phyloP scores from a whole-genome alignment of 2,888 invertebrate species.

The Trichogramma dendrolimi region DNA sequence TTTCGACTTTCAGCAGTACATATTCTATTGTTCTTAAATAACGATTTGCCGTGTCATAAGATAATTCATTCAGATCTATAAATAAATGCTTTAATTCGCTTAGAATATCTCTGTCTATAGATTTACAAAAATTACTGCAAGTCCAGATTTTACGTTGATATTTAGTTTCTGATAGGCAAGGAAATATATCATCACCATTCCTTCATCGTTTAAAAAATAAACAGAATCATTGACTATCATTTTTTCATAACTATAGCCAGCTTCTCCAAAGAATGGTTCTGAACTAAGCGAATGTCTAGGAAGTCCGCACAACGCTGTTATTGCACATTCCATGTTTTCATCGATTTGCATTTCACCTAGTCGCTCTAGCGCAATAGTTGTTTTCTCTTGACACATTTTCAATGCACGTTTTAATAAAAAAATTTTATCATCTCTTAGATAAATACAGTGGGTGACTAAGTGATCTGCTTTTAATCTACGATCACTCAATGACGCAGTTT shows the following conservation, averaged over 20 bases:
- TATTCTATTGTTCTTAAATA: conserved; percentile 2
- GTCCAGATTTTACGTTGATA: neutral
- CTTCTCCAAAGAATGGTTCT: conserved; percentile 15
- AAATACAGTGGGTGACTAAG: conserved; percentile 19
- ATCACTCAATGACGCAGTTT: neutral
- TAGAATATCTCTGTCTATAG: neutral
- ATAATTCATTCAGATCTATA: neutral
- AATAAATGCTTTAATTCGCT: neutral
- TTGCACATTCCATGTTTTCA: neutral
- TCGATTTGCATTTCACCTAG: conserved; percentile 2
- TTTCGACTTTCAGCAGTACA: neutral
- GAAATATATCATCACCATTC: neutral
- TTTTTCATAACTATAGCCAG: neutral
- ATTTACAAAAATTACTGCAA: neutral
- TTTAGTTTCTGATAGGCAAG: neutral
- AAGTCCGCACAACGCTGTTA: conserved; percentile 20
- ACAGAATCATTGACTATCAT: neutral
- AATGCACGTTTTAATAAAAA: conserved; percentile 1
- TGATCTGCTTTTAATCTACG: conserved; percentile 24
- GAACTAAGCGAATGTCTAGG: conserved; percentile 25
- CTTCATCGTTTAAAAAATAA: neutral
- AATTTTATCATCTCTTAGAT: conserved; percentile 16
- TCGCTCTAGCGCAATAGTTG: conserved; percentile 15
- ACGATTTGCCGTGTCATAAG: neutral
- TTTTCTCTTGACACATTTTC: conserved; percentile 11